Evolutionary conservation across 2,797 vertebrate genomes (phyloP).

Genomic region (Cyclopterus lumpus): DNA sequence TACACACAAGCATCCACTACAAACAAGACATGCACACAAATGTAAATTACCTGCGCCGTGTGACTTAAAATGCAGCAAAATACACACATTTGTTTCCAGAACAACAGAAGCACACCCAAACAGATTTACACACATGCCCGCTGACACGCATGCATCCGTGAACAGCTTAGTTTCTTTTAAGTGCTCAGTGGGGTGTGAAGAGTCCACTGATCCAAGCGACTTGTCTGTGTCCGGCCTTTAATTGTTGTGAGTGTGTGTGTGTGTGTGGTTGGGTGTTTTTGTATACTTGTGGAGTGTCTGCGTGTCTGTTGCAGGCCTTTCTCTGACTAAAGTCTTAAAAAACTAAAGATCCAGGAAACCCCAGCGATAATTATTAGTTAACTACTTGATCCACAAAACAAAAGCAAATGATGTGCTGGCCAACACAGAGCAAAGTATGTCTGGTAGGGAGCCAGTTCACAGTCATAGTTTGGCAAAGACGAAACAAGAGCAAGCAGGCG

Average conservation of each 20-base stretch:
- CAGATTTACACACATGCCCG: background rate
- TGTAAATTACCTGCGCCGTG: rapidly evolving
- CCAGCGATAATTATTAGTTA: slow-evolving; percentile 25
- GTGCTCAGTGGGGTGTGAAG: slow-evolving; percentile 33
- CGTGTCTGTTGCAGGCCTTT: slow-evolving; percentile 1
- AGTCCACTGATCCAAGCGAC: slow-evolving; percentile 57
- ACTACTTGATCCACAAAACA: slow-evolving; percentile 28
- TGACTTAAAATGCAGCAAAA: background rate
- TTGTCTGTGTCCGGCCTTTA: slow-evolving; percentile 1
- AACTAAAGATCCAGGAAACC: slow-evolving; percentile 34
- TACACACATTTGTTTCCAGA: background rate
- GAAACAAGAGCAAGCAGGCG: slow-evolving; percentile 10
- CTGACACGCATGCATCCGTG: slow-evolving; percentile 5
- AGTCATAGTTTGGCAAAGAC: slow-evolving; percentile 15
- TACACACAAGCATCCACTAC: background rate
- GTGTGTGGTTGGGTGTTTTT: background rate
- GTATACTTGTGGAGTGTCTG: background rate
- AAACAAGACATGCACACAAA: slow-evolving; percentile 11
- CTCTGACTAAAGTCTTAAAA: slow-evolving; percentile 23
- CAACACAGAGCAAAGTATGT: background rate
- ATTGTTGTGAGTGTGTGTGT: background rate
- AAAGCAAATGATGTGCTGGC: too few relatives aligned
- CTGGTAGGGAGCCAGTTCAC: slow-evolving; percentile 16
- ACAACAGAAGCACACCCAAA: background rate
- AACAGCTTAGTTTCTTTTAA: slow-evolving; percentile 45